Conservation (phyloP, 2,888 invertebrate genomes). For the Scrobipalpa atriplicella region DNA sequence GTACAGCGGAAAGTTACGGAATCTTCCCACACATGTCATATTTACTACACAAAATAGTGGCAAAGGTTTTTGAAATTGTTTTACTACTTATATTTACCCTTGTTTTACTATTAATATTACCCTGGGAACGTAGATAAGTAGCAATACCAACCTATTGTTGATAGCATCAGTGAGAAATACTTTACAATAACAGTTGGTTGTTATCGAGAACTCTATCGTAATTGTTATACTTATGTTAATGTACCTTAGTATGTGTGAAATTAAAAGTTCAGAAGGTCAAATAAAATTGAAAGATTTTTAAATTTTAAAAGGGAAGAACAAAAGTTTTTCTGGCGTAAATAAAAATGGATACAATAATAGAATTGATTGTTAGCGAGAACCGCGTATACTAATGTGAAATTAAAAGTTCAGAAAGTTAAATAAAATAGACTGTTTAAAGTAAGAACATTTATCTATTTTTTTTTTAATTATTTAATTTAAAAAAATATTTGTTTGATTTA, state of each 20-base stretch:
- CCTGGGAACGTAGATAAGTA: neutral
- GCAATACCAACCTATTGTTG: neutral
- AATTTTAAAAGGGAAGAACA: neutral
- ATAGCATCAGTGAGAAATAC: constrained; percentile 13
- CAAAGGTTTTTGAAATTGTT: constrained; percentile 19
- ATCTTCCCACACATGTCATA: constrained; percentile 7
- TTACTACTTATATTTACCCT: too few species aligned
- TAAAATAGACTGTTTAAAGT: too few species aligned
- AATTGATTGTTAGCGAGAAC: too few species aligned
- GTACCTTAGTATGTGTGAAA: neutral
- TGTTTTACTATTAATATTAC: neutral
- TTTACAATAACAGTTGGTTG: constrained; percentile 1
- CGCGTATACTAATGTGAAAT: too few species aligned
- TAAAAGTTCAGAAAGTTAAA: too few species aligned
- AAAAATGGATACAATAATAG: too few species aligned
- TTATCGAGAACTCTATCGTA: neutral
- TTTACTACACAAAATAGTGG: constrained; percentile 14
- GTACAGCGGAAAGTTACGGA: neutral
- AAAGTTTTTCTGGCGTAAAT: too few species aligned
- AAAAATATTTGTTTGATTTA: too few species aligned
- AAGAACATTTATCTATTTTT: too few species aligned
- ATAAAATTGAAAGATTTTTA: neutral
- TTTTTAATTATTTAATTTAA: too few species aligned
- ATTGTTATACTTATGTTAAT: neutral
- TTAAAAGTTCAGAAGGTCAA: constrained; percentile 1